These are phyloP conservation scores for Phengaris alcon DNA, from an alignment of 2,888 invertebrate species.

Conservation along the genomic window DNA sequence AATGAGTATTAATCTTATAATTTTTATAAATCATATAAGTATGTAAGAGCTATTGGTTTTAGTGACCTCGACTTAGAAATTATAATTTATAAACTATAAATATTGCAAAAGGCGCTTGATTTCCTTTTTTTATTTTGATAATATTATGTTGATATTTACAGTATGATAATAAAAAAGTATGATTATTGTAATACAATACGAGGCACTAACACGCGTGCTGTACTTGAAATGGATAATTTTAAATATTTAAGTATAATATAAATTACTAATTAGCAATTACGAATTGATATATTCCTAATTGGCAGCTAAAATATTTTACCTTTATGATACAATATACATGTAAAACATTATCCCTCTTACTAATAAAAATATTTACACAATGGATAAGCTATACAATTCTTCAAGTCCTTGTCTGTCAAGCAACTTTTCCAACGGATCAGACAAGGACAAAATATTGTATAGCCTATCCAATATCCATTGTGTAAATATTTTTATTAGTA, in stretches of 20 bases:
- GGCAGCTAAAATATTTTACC: constrained; percentile 9
- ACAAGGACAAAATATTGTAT: no score
- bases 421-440: no score
- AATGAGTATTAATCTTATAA: neutral
- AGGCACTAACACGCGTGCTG: neutral
- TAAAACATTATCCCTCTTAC: no score
- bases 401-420: no score
- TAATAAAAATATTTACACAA: no score
- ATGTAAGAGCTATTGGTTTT: neutral
- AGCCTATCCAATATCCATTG: no score
- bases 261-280: neutral
- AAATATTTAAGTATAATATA: neutral
- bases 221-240: neutral
- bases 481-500: no score
- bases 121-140: neutral
- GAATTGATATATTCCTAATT: neutral
- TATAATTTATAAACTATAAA: neutral
- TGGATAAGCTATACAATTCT: no score
- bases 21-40: neutral
- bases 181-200: neutral
- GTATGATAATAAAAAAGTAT: no score
- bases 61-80: neutral
- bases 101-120: neutral
- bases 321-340: neutral
- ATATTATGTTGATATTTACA: no score